Evolutionary conservation across 2,797 vertebrate genomes (phyloP), one percentile per base, ranked within the genome.

Genomic region (Neosilurus hyrtlii): DNA sequence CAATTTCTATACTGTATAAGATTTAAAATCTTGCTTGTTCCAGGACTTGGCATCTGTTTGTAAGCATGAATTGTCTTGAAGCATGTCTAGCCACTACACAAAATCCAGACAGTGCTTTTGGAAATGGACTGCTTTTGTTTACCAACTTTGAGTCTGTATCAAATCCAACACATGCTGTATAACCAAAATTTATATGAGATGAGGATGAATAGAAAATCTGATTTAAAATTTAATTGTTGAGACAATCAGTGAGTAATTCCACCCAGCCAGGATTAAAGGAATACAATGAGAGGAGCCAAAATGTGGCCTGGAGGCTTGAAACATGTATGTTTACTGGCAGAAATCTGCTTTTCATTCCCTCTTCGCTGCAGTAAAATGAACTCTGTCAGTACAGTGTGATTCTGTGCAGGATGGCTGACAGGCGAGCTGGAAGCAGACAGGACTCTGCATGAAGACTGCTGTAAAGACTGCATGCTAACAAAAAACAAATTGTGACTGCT

Each of bases 381-480:
- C 11, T 30, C 85, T 88, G 86, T 89, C 88, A 84, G 82, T 26
- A 22, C 80, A 78, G 77, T 77, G 82, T 62, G 78, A 67, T 78
- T 86, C 83, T 66, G 68, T 77, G 24, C 76, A 87, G 84, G 79
- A 75, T 51, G 71, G 61, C 43, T 2, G 85, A 61, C 73, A 66
- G 4, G 11, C 80, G 24, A 77, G 83, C 54, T 65, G 67, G 61
- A 65, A 79, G 71, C 51, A 54, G 11, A 14, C 51, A 73, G 35
- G 30, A 71, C 79, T 85, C 83, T 86, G 87, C 88, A 88, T 88
- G 83, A 91, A 90, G 81, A 77, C 87, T 75, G 84, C 77, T 82
- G 85, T 80, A 26, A 79, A 89, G 89, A 92, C 87, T 92, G 84
- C 87, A 90, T 86, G 89, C 89, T 91, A 92, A 91, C 91, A 89